These are phyloP conservation scores for Caenorhabditis angaria DNA, from an alignment of 2,888 invertebrate species.

Conservation along the genomic window DNA sequence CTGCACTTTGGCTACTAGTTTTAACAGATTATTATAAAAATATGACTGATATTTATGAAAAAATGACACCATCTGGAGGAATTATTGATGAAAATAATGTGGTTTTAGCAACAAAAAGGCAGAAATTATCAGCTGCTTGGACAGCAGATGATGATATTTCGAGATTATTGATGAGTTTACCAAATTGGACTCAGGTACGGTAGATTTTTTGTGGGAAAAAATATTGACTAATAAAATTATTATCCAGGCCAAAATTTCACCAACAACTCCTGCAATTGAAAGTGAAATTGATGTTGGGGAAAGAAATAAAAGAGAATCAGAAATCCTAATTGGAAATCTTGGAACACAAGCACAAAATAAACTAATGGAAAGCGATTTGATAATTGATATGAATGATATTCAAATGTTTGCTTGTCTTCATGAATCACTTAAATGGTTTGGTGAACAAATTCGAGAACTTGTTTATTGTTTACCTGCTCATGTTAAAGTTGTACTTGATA, in stretches of 20 bases:
- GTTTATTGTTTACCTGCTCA: constrained; percentile 45
- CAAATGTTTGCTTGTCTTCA: constrained; percentile 87
- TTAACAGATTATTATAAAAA: constrained; percentile 65
- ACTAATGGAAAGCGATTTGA: constrained; percentile 80
- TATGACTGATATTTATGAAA: constrained; percentile 62
- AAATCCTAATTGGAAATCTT: constrained; percentile 89
- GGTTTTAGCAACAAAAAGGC: constrained; percentile 73
- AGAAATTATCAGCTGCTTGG: constrained; percentile 87
- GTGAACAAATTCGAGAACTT: constrained; percentile 48
- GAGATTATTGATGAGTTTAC: constrained; percentile 85
- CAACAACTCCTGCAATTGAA: constrained; percentile 57
- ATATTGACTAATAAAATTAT: neutral
- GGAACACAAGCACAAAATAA: constrained; percentile 62
- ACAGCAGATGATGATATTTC: constrained; percentile 93
- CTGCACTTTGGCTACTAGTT: constrained; percentile 70
- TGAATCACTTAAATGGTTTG: constrained; percentile 82
- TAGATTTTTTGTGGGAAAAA: too few species aligned
- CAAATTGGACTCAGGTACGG: constrained; percentile 77
- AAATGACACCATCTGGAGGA: constrained; percentile 31
- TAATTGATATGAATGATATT: constrained; percentile 84
- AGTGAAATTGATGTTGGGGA: constrained; percentile 78
- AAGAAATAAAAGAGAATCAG: constrained; percentile 87
- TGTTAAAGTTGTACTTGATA: constrained; percentile 35
- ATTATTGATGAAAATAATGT: constrained; percentile 44
- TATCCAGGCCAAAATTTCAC: constrained; percentile 37